Conservation (phyloP, 2,113 vertebrate species). For the Urocynchramus pylzowi region DNA sequence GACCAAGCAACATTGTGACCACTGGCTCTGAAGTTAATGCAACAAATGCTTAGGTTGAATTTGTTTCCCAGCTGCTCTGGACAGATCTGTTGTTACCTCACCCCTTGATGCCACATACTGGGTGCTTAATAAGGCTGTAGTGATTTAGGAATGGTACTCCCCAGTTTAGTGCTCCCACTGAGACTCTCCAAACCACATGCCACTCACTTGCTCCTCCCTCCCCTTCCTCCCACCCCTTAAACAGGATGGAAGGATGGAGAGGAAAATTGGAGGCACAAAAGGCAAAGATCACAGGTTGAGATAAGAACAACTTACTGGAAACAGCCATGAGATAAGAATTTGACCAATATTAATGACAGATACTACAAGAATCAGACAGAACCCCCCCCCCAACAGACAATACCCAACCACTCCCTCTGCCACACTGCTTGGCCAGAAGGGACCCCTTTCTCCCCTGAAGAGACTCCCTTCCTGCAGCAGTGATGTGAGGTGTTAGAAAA, state of each 20-base stretch:
- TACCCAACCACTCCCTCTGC: neutral
- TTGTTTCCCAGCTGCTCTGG: neutral
- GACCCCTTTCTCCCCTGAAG: neutral
- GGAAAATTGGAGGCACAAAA: neutral
- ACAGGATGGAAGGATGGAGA: rapidly evolving
- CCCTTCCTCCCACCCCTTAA: neutral
- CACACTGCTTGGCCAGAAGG: neutral
- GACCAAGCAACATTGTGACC: neutral
- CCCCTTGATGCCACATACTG: neutral
- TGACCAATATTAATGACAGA: neutral
- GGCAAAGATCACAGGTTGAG: neutral
- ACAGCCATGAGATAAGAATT: neutral
- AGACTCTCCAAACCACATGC: neutral
- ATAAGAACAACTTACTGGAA: neutral
- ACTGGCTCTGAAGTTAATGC: neutral
- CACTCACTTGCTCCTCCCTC: neutral
- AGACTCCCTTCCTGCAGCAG: neutral
- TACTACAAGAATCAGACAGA: neutral
- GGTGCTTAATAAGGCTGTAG: neutral
- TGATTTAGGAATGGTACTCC: neutral
- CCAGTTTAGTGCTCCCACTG: neutral
- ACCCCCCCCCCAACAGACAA: rapidly evolving
- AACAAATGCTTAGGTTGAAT: neutral
- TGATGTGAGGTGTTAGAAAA: neutral
- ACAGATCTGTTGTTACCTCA: neutral